Evolutionary conservation across 2,888 invertebrate genomes (phyloP).

Genomic region (Patella caerulea): DNA sequence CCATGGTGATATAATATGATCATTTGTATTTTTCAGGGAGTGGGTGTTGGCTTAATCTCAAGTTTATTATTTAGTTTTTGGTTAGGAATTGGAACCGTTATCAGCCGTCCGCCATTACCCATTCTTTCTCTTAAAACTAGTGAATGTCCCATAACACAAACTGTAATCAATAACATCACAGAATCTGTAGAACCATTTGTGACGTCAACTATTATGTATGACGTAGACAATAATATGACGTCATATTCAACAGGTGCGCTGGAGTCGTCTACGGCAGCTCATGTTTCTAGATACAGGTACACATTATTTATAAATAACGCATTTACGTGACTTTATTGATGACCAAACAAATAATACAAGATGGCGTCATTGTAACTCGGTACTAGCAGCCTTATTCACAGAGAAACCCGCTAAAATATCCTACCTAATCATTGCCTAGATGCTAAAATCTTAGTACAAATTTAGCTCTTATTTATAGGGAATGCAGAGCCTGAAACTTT

Average conservation of each 20-base stretch:
- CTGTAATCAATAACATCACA: background rate
- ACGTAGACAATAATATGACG: background rate
- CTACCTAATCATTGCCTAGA: too few species aligned
- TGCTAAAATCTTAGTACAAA: too few species aligned
- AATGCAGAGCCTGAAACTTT: too few species aligned
- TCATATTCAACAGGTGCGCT: background rate
- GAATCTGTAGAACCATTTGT: background rate
- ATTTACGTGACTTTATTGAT: too few species aligned
- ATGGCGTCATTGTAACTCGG: too few species aligned
- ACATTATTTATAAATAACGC: too few species aligned
- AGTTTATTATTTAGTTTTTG: constrained; percentile 47
- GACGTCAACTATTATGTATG: background rate
- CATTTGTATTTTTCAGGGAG: constrained; percentile 42
- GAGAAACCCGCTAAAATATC: too few species aligned
- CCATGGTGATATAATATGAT: background rate
- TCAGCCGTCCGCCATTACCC: constrained; percentile 34
- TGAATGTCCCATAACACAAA: constrained; percentile 15
- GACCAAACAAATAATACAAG: too few species aligned
- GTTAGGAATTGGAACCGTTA: constrained; percentile 51
- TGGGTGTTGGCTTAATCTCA: constrained; percentile 42
- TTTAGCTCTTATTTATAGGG: too few species aligned
- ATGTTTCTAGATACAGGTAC: too few species aligned
- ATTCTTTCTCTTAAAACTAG: constrained; percentile 22
- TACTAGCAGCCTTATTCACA: too few species aligned
- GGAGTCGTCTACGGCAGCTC: too few species aligned